A percentile compares a stretch with the other conserved stretches of the same genome.
Conservation (phyloP, 2,888 invertebrate species). For the Metopia argyrocephala region DNA sequence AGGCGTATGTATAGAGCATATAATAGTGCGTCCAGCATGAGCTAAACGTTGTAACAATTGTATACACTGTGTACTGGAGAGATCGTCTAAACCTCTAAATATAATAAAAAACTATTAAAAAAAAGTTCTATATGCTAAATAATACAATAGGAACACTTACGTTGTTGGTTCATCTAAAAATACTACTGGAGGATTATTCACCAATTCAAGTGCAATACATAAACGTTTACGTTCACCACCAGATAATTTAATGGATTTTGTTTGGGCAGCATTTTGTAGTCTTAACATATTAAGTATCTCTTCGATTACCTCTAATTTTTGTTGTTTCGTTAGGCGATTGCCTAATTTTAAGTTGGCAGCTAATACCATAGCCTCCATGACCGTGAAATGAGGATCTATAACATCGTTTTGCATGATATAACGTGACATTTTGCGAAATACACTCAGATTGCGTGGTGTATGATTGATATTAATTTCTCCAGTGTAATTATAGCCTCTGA, state of each 20-base stretch:
- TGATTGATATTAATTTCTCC: constrained; percentile 91
- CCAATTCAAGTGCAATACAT: constrained; percentile 94
- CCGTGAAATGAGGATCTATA: constrained; percentile 91
- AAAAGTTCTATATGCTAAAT: too few species aligned
- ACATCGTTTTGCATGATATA: constrained; percentile 98
- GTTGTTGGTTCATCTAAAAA: constrained; percentile 98
- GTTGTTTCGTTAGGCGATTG: constrained; percentile 80
- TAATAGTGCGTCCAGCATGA: constrained; percentile 91
- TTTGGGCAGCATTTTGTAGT: constrained; percentile 85
- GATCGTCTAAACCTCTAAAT: constrained; percentile 91
- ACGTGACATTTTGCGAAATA: constrained; percentile 92
- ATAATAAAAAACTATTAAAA: background rate
- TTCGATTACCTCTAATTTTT: constrained; percentile 86
- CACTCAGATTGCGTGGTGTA: constrained; percentile 84
- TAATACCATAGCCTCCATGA: constrained; percentile 91
- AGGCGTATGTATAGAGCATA: constrained; percentile 98
- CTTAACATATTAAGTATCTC: constrained; percentile 92
- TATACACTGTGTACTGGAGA: constrained; percentile 93
- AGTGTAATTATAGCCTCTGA: constrained; percentile 82
- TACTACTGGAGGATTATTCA: constrained; percentile 95
- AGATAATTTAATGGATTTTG: constrained; percentile 86
- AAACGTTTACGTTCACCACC: constrained; percentile 96
- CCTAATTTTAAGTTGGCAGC: constrained; percentile 94
- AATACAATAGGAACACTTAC: constrained; percentile 80
- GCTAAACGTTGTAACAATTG: constrained; percentile 90